Evolutionary conservation across 2,113 vertebrate species (phyloP), one percentile per base, ranked within the genome.

Genomic region (Trematocara macrostoma): DNA sequence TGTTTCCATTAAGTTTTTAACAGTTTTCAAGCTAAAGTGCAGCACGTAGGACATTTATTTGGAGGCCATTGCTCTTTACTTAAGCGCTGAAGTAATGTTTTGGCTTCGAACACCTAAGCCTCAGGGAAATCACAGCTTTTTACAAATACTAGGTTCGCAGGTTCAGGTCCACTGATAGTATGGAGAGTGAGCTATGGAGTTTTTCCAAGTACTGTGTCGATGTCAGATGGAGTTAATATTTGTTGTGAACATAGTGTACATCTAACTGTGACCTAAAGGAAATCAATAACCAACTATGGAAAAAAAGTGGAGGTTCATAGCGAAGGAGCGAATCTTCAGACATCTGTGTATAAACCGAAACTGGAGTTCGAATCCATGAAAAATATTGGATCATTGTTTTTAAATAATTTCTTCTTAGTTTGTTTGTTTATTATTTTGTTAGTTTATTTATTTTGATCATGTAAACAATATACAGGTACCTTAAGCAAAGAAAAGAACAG

Each of bases 1-100:
- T 31, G 12, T 29, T 29, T 47, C 42, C 23, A 31, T 74, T 1
- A 49, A 18, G 23, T 74, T 49, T 74, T 47, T 49, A 29, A 29
- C 20, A 47, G 14, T 18, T 47, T 74, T 26, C 40, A 16, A 74
- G 67, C 40, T 74, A 47, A 74, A 74, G 12, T 47, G 40, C 42
- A 29, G 69, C 15, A 26, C 15, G 3, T 38, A 52, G 81, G 61
- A 42, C 80, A 20, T 67, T 89, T 93, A 64, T 93, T 76, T 45
- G 15, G 59, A 31, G 69, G 42, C 14, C 23, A 0, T 49, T 49
- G 69, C 42, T 74, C 15, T 74, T 74, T 74, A 31, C 42, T 74
- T 74, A 74, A 74, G 42, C 23, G 3, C 14, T 29, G 69, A 47
- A 47, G 69, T 31, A 49, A 49, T 74, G 69, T 49, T 74, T 74